These are phyloP conservation scores for Dolichoris vasculosae DNA, from an alignment of 1,140 invertebrate species.

Conservation along the genomic window DNA sequence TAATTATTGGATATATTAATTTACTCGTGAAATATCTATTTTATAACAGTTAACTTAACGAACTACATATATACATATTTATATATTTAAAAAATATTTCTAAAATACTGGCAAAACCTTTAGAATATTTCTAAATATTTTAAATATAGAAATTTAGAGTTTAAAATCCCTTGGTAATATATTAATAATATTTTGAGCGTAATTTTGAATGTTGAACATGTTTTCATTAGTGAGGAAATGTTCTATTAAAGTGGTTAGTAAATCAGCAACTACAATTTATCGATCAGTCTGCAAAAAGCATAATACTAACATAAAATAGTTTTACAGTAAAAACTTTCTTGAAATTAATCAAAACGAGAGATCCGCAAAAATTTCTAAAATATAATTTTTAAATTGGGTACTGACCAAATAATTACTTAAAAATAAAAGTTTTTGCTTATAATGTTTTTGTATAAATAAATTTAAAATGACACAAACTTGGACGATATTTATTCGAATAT, in stretches of 20 bases:
- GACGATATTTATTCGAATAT: too few relatives aligned
- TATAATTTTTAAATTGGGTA: not conserved
- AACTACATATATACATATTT: too few relatives aligned
- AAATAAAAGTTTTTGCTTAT: not conserved
- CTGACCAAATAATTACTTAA: not conserved
- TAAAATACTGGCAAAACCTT: too few relatives aligned
- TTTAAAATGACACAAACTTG: not conserved
- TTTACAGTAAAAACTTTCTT: not conserved
- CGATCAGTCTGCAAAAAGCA: not conserved
- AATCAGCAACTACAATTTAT: not conserved
- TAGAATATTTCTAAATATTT: not conserved
- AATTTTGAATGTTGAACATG: constrained; percentile 12
- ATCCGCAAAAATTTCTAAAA: not conserved
- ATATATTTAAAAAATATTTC: too few relatives aligned
- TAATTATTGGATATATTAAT: too few relatives aligned
- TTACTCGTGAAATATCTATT: too few relatives aligned
- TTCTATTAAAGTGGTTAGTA: not conserved
- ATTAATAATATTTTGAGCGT: not conserved
- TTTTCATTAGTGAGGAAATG: not conserved
- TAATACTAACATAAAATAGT: not conserved
- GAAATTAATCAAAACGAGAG: not conserved
- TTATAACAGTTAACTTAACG: too few relatives aligned
- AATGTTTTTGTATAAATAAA: not conserved
- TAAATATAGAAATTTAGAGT: not conserved
- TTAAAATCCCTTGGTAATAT: not conserved